Evolutionary conservation across 2,888 invertebrate species (phyloP).

Genomic region (Rhopalosiphum nymphaeae): DNA sequence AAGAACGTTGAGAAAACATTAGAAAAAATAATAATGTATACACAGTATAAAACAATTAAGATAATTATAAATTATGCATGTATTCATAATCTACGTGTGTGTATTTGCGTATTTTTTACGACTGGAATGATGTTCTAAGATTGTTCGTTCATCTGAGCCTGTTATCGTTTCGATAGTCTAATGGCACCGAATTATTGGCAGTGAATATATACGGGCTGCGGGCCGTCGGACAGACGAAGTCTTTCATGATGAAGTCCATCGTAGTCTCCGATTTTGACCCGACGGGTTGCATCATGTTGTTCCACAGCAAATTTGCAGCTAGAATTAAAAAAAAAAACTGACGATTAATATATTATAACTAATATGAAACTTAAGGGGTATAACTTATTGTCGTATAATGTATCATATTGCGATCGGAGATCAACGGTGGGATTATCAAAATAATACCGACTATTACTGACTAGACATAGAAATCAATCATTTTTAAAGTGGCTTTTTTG

Average conservation of each 20-base stretch:
- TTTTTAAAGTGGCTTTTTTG: not conserved
- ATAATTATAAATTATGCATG: not conserved
- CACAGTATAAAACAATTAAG: slow-evolving; percentile 14
- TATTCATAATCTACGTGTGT: not conserved
- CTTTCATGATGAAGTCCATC: slow-evolving; percentile 75
- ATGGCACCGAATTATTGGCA: slow-evolving; percentile 67
- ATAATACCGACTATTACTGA: not conserved
- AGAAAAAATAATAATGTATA: slow-evolving; percentile 9
- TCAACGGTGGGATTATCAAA: not conserved
- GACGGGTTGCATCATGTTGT: slow-evolving; percentile 80
- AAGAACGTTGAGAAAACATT: not conserved
- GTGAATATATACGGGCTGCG: slow-evolving; percentile 79
- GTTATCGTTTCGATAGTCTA: slow-evolving; percentile 26
- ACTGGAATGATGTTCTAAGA: not conserved
- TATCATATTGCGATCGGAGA: too few species aligned
- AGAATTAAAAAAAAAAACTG: slow-evolving; percentile 67
- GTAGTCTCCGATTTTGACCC: slow-evolving; percentile 76
- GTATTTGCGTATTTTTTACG: not conserved
- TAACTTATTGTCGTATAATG: too few species aligned
- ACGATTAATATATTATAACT: not conserved
- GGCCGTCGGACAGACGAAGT: slow-evolving; percentile 75
- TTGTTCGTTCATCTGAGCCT: not conserved
- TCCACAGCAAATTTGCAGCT: slow-evolving; percentile 82
- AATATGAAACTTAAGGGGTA: not conserved
- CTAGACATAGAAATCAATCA: not conserved